Percentiles rank a stretch among this genome's conserved stretches.
Evolutionary conservation across 1,140 invertebrate species (phyloP).

Genomic region (Drosophila albomicans): DNA sequence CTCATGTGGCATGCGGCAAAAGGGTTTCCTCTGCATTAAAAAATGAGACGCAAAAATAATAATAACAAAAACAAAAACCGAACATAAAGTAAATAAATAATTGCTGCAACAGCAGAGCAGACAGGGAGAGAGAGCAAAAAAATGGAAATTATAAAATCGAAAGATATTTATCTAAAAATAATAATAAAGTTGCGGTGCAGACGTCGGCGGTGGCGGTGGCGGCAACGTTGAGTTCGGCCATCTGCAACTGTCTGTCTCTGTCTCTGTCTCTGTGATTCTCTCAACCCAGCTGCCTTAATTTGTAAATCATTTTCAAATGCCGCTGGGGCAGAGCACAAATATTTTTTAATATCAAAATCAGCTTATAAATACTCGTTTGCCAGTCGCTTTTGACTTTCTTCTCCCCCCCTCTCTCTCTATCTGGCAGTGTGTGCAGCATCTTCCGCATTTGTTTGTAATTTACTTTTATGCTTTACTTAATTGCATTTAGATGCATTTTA

Average conservation of each 20-base stretch:
- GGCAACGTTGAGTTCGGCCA: constrained; percentile 22
- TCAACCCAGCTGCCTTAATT: constrained; percentile 70
- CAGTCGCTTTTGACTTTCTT: constrained; percentile 23
- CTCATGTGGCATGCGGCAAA: constrained; percentile 32
- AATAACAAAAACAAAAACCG: constrained; percentile 1
- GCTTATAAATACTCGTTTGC: constrained; percentile 58
- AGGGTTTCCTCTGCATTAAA: constrained; percentile 52
- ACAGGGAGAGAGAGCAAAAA: not conserved
- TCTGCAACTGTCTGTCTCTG: constrained; percentile 56
- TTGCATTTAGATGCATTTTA: constrained; percentile 81
- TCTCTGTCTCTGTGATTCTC: constrained; percentile 14
- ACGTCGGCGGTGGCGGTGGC: not conserved
- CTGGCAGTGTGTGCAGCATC: constrained; percentile 36
- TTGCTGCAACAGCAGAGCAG: constrained; percentile 42
- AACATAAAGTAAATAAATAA: constrained; percentile 69
- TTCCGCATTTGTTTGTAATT: constrained; percentile 82
- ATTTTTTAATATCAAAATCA: constrained; percentile 65
- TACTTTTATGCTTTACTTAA: constrained; percentile 82
- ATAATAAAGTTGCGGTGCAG: constrained; percentile 66
- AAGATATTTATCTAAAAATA: constrained; percentile 82
- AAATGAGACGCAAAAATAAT: not conserved
- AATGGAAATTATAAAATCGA: constrained; percentile 59
- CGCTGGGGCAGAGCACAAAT: constrained; percentile 30
- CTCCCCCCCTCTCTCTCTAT: no score
- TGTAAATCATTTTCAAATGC: constrained; percentile 72